Evolutionary conservation across 64 coral and sea anemone genomes (phyloP).

Genomic region (Dendrophyllia cribrosa): DNA sequence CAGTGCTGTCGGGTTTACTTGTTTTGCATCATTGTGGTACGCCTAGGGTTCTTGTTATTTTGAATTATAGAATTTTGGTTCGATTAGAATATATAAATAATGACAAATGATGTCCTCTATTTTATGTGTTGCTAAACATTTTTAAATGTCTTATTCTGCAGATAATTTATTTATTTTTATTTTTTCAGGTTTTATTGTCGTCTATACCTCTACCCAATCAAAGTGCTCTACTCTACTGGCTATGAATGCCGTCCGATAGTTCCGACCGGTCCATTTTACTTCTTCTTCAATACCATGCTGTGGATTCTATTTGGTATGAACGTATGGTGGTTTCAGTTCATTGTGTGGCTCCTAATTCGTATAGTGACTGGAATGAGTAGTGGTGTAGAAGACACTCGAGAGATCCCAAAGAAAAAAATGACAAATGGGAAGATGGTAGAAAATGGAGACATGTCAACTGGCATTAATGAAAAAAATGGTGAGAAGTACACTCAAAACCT

Average conservation of each 20-base stretch:
- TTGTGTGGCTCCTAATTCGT: slow-evolving; percentile 85
- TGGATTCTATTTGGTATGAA: slow-evolving; percentile 92
- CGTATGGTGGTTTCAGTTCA: slow-evolving; percentile 92
- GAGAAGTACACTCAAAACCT: too few relatives aligned
- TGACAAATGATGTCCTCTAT: too few relatives aligned
- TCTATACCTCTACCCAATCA: slow-evolving; percentile 84
- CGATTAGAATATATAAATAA: background rate
- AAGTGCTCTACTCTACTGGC: slow-evolving; percentile 74
- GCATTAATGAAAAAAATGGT: background rate
- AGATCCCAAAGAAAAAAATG: slow-evolving; percentile 41
- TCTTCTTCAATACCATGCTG: slow-evolving; percentile 94
- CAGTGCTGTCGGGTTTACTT: slow-evolving; percentile 68
- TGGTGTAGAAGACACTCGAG: slow-evolving; percentile 87
- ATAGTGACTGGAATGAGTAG: slow-evolving; percentile 73
- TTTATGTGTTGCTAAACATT: too few relatives aligned
- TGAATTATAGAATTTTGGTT: background rate
- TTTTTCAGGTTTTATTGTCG: slow-evolving; percentile 86
- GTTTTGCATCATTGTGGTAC: slow-evolving; percentile 90
- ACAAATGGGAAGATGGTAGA: slow-evolving; percentile 17
- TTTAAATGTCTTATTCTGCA: background rate
- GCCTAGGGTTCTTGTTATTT: background rate
- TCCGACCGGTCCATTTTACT: slow-evolving; percentile 85
- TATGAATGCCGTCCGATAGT: background rate
- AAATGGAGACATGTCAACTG: slow-evolving; percentile 14
- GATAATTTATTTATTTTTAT: background rate